These are phyloP conservation scores for Drosophila prostipennis DNA, from an alignment of 2,888 invertebrate genomes.

Conservation along the genomic window DNA sequence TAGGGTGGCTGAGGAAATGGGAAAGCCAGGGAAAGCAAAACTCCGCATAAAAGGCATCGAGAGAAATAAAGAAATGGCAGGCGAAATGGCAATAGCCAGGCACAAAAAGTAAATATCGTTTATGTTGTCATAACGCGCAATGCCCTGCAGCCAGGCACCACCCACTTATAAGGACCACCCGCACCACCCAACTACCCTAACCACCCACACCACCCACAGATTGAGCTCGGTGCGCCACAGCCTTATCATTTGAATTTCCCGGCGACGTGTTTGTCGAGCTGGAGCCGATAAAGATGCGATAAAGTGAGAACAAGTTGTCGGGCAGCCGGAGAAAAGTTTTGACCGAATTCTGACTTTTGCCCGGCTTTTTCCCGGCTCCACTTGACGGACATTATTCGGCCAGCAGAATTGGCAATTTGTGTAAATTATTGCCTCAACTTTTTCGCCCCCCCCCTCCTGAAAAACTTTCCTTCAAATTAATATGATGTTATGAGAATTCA, in stretches of 20 bases:
- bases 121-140: constrained; percentile 80
- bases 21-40: constrained; percentile 54
- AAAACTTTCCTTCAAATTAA: constrained; percentile 53
- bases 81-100: constrained; percentile 39
- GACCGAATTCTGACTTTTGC: constrained; percentile 73
- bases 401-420: constrained; percentile 76
- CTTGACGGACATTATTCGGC: constrained; percentile 68
- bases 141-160: constrained; percentile 58
- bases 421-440: constrained; percentile 78
- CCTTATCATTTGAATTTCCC: constrained; percentile 76
- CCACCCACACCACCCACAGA: constrained; percentile 13
- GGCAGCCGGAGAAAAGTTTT: constrained; percentile 62
- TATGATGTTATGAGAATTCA: constrained; percentile 59
- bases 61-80: constrained; percentile 61
- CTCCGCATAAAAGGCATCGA: constrained; percentile 66
- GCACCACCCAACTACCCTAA: constrained; percentile 3
- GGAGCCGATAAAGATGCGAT: constrained; percentile 78
- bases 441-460: constrained; percentile 5
- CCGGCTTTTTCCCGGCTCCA: constrained; percentile 57
- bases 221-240: constrained; percentile 30
- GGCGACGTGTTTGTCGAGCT: constrained; percentile 73
- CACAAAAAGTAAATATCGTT: constrained; percentile 77
- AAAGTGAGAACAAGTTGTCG: constrained; percentile 75
- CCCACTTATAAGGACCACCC: constrained; percentile 7
- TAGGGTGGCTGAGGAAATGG: constrained; percentile 48